Conservation (phyloP, 2,113 vertebrate species). For the Muscicapa adusta region DNA sequence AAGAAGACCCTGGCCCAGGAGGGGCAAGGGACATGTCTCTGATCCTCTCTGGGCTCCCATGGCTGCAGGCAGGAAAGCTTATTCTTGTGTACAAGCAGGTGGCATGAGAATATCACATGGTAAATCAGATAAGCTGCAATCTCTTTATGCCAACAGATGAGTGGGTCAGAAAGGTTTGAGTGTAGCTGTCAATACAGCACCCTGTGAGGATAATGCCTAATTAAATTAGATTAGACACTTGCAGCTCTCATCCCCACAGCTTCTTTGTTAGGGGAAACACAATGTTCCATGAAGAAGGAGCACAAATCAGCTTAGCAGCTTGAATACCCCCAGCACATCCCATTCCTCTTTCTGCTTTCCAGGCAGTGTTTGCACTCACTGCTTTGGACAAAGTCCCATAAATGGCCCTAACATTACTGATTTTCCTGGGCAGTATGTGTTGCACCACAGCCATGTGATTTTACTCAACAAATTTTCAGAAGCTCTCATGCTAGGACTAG, state of each 20-base stretch:
- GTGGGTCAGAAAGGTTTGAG: not conserved
- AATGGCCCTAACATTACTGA: not conserved
- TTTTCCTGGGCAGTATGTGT: not conserved
- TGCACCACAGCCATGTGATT: not conserved
- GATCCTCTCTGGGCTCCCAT: not conserved
- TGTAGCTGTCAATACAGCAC: constrained; percentile 6
- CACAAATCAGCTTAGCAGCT: not conserved
- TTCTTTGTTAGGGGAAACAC: not conserved
- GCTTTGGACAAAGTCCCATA: not conserved
- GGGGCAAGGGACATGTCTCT: rapidly evolving
- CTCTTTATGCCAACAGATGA: not conserved
- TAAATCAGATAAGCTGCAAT: constrained; percentile 57
- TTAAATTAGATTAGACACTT: not conserved
- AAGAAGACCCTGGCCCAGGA: not conserved
- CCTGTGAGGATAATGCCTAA: constrained; percentile 19
- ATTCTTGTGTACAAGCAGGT: constrained; percentile 24
- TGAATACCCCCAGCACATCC: rapidly evolving
- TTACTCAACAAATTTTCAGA: not conserved
- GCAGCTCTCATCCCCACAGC: not conserved
- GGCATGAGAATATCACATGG: constrained; percentile 30
- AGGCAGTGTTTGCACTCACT: not conserved
- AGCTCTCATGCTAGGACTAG: not conserved
- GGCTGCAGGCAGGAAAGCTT: not conserved
- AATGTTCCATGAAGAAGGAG: not conserved
- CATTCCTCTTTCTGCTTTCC: not conserved